phyloP scores from a whole-genome alignment of 2,113 vertebrate species.

The Phrynosoma platyrhinos region DNA sequence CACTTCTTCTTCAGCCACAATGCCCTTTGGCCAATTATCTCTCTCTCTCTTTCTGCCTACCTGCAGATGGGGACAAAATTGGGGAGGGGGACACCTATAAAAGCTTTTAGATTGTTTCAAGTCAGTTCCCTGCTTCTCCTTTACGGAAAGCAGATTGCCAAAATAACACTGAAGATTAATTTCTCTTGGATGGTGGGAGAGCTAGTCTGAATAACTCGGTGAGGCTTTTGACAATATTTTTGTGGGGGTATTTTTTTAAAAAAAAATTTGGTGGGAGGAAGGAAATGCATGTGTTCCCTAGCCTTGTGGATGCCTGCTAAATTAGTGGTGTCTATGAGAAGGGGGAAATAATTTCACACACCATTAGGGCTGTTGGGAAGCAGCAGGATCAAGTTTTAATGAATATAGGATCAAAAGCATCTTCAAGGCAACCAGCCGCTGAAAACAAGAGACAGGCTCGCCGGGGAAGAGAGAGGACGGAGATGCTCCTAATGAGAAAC shows the following conservation, averaged over 20 bases:
- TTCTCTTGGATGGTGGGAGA: constrained; percentile 42
- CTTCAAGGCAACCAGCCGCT: constrained; percentile 66
- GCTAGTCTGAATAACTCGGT: constrained; percentile 5
- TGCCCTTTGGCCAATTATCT: constrained; percentile 60
- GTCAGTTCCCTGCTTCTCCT: constrained; percentile 2
- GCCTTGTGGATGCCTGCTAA: constrained; percentile 45
- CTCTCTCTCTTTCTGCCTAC: constrained; percentile 37
- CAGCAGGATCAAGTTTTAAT: constrained; percentile 72
- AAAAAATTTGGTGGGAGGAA: too few species aligned
- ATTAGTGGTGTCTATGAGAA: constrained; percentile 54
- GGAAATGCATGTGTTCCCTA: background rate
- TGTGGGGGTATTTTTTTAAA: too few species aligned
- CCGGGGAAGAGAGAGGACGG: constrained; percentile 58
- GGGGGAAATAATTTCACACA: constrained; percentile 51
- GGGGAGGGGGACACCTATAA: constrained; percentile 1
- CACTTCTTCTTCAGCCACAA: constrained; percentile 10
- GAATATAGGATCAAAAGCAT: constrained; percentile 75
- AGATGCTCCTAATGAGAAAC: constrained; percentile 70
- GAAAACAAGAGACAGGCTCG: constrained; percentile 71
- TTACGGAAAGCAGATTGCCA: constrained; percentile 2
- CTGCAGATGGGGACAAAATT: constrained; percentile 3
- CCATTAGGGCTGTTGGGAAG: constrained; percentile 68
- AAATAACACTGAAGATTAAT: constrained; percentile 22
- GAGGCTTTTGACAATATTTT: background rate
- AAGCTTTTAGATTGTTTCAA: background rate